phyloP scores from a whole-genome alignment of 2,797 vertebrate genomes.

The Dermochelys coriacea region DNA sequence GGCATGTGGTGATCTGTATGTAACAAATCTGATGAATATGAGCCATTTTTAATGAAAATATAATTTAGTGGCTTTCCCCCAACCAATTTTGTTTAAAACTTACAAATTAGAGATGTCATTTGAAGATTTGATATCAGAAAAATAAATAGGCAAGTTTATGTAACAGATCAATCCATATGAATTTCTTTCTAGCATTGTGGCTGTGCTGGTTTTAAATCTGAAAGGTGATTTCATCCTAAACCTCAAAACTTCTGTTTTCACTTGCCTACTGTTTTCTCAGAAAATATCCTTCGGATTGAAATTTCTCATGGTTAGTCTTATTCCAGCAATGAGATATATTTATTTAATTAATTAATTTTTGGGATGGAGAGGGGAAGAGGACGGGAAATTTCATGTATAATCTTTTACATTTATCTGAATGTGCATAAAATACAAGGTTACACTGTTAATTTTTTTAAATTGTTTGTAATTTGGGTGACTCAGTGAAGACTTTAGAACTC shows the following conservation, averaged over 20 bases:
- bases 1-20: constrained; percentile 19
- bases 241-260: neutral
- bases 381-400: neutral
- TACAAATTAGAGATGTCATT: constrained; percentile 37
- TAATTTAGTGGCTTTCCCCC: constrained; percentile 13
- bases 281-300: neutral
- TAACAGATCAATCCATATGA: neutral
- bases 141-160: fast-evolving
- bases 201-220: neutral
- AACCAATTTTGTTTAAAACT: constrained; percentile 26
- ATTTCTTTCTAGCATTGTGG: neutral
- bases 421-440: neutral
- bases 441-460: neutral
- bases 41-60: constrained; percentile 46
- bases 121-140: neutral
- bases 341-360: neutral
- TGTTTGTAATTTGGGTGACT: neutral
- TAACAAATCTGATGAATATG: constrained; percentile 12
- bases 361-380: neutral
- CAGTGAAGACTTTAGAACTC: neutral
- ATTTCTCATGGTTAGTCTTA: neutral
- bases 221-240: neutral
- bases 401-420: neutral
- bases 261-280: neutral
- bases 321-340: neutral